phyloP scores from a whole-genome alignment of 2,797 vertebrate genomes.

The Myotis myotis region DNA sequence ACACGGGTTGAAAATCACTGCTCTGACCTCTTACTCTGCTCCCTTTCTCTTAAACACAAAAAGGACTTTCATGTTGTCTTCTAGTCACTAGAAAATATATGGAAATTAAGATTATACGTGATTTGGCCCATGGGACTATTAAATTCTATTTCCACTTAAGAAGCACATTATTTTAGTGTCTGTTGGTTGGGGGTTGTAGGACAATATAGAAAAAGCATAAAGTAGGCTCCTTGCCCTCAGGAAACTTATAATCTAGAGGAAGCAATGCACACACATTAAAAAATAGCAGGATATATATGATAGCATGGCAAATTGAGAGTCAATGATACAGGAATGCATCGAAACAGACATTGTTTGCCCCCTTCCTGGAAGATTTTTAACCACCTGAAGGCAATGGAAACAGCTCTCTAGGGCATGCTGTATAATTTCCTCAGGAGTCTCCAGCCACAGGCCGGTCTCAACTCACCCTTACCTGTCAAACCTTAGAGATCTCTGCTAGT shows the following conservation, averaged over 20 bases:
- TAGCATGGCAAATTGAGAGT: neutral
- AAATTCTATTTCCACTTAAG: constrained; percentile 2
- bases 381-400: neutral
- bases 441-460: neutral
- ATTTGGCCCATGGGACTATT: neutral
- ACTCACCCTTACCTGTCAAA: neutral
- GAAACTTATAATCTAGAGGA: neutral
- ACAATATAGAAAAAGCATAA: neutral
- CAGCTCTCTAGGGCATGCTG: neutral
- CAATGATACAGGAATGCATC: neutral
- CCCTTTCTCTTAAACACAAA: neutral
- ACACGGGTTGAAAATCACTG: neutral
- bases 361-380: neutral
- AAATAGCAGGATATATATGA: neutral
- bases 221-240: neutral
- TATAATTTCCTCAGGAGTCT: neutral
- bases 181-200: neutral
- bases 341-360: neutral
- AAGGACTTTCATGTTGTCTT: neutral
- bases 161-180: neutral
- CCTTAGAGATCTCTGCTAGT: neutral
- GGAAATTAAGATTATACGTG: neutral
- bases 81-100: neutral
- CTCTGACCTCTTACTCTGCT: neutral
- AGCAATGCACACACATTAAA: neutral